Base-by-base conservation (phyloP, 2,797 vertebrate genomes). In the Xenopus petersii region DNA sequence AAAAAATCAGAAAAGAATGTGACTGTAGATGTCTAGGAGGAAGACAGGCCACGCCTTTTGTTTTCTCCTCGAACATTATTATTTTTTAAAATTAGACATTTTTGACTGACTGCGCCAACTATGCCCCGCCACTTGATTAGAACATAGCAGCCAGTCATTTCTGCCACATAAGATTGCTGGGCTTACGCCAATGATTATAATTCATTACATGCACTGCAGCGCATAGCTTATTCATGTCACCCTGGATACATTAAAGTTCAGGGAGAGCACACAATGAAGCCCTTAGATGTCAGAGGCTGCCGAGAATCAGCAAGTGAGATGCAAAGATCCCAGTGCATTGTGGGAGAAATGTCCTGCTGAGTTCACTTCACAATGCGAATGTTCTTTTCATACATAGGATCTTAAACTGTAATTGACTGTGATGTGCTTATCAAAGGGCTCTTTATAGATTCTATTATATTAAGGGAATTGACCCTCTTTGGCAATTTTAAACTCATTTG, bases 1-100 rank as follows among this genome's bases (percentile, higher is more conserved):
- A 84, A 30, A 90, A 88, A 83, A 80, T 82, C 85, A 81, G 84
- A 85, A 83, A 84, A 85, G 81, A 91, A 89, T 80, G 87, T 87
- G 85, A 86, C 73, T 71, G 60, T 64, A 24, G 72, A 75, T 82
- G 88, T 84, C 84, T 82, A 66, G 72, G 65, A 77, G 79, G 86
- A 77, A 84, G 84, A 78, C 81, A 76, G 84, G 82, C 86, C 83
- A 85, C 0, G 59, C 84, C 80, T 87, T 85, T 83, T 77, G 75
- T 82, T 87, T 82, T 84, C 71, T 79, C 84, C 81, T 81, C 71
- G 56, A 65, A 78, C 69, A 77, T 72, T 69, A 84, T 88, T 84
- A 79, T 74, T 72, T 84, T 88, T 85, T 86, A 80, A 84, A 85
- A 84, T 75, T 76, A 80, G 82, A 78, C 76, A 81, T 83, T 84